Base-by-base conservation (phyloP, 2,888 invertebrate species). In the Archips crataeganus region DNA sequence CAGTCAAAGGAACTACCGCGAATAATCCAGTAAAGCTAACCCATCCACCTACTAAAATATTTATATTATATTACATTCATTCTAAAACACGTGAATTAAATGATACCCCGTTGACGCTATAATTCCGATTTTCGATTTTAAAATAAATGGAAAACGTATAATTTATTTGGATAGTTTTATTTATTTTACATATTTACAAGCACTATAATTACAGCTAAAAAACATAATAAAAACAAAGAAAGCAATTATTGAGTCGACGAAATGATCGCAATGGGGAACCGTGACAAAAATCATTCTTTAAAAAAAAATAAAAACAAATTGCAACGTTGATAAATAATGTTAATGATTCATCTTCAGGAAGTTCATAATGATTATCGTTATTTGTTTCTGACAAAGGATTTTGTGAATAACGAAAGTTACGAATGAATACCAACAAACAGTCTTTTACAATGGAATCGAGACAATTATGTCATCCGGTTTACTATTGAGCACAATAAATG, bases 171-270 rank as follows among this genome's bases (percentile, higher is more conserved):
- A 80, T 79, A 76, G 45, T 74, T 77, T 80, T 80, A 71, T 91
- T 90, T 91, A 92, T 90, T 90, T 88, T 90, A 93, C 92, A 93
- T 93, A 93, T 93, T 92, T 93, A 93, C 93, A 93, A 92, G 89
- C 88, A 84, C 87, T 82, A 77, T 84, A 78, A 84, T 87, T 89
- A 89, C 84, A 88, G 85, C 87, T 84, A 84, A 78, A 82, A 80
- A 78, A 80, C 79, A 81, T 77, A 78, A 70, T 68, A 42, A 71
- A 68, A 59, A 74, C 57, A 75, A 70, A 70, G 76, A 64, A 76
- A 75, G 65, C 61, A 71, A 75, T 39, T 59, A 64, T 65, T 59
- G 75, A 62, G 63, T 69, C 63, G 39, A 23, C 23, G 51, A 70
- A 69, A 36, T 57, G 68, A 57, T 51, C 54, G 45, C 42, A 47